Evolutionary conservation across 2,888 invertebrate species (phyloP), one percentile per base, ranked within the genome.

Genomic region (Bembecia ichneumoniformis): DNA sequence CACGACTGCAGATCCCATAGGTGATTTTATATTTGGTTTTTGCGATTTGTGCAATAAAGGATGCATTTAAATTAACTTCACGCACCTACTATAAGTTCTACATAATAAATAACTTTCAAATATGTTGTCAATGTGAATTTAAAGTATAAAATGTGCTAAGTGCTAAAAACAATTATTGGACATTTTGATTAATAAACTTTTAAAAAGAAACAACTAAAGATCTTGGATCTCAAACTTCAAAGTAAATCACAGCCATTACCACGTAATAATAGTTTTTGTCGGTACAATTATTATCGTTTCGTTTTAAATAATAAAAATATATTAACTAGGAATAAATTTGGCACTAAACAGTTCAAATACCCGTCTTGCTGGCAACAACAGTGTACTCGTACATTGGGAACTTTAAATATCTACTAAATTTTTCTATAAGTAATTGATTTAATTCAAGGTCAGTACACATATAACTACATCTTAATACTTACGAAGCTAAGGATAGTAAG

Each of bases 231-330:
- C 65, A 72, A 67, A 65, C 68, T 67, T 72, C 66, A 80, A 83
- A 82, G 66, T 69, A 79, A 82, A 73, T 86, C 86, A 86, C 86
- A 86, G 86, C 86, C 84, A 71, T 79, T 63, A 77, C 66, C 54
- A 36, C 48, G 50, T 49, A 51, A 52, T 52, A 46, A 10, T 46
- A 47, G 46, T 40, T 51, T 48, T 46, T 40, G 43, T 17, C 11
- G 44, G 35, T 55, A 56, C 51, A 43, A 54, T 50, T 47, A 48
- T 44, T 51, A 55, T 28, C 28, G 28, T 28, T 28, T 28, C 28
- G 28, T 28, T 28, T 28, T 20, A 52, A 51, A 28, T 43, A 36
- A 54, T 45, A 16, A 52, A 53, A 36, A 57, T 67, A 60, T 62
- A 60, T 59, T 48, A 57, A 70, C 64, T 70, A 68, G 62, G 61